These are phyloP conservation scores for Ciconia maguari DNA, from an alignment of 2,113 vertebrate genomes.

Conservation along the genomic window DNA sequence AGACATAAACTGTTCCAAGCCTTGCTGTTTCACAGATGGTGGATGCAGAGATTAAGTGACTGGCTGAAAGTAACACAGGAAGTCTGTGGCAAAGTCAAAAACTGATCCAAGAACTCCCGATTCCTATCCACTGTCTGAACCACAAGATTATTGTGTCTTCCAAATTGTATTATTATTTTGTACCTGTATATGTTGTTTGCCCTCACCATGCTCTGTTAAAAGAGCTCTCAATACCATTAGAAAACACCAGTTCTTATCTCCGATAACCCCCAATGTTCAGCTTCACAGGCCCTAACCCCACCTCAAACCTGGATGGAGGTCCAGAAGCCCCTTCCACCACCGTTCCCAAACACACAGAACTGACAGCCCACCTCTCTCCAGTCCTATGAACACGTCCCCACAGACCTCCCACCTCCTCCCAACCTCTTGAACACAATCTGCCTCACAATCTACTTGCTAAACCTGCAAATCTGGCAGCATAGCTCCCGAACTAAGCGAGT, in stretches of 20 bases:
- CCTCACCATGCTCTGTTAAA: neutral
- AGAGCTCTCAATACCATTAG: neutral
- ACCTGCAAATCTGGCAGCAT: neutral
- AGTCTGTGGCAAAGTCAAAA: slow-evolving; percentile 20
- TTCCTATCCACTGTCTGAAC: neutral
- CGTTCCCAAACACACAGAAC: neutral
- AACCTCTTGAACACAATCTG: neutral
- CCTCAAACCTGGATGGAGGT: neutral
- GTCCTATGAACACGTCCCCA: rapidly evolving
- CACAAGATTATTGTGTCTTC: neutral
- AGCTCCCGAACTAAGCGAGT: rapidly evolving
- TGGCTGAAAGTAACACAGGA: neutral
- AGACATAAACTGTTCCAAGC: neutral
- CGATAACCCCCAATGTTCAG: rapidly evolving
- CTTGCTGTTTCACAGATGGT: neutral
- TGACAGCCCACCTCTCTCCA: neutral
- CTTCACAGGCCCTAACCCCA: neutral
- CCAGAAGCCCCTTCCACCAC: neutral
- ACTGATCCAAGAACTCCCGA: neutral
- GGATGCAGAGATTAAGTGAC: neutral
- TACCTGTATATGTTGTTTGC: neutral
- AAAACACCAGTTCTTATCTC: neutral
- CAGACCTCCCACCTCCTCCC: neutral
- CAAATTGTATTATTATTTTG: neutral
- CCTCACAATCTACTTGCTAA: neutral